Evolutionary conservation across 2,888 invertebrate species (phyloP), one percentile per base, ranked within the genome.

Genomic region (Endotricha flammealis): DNA sequence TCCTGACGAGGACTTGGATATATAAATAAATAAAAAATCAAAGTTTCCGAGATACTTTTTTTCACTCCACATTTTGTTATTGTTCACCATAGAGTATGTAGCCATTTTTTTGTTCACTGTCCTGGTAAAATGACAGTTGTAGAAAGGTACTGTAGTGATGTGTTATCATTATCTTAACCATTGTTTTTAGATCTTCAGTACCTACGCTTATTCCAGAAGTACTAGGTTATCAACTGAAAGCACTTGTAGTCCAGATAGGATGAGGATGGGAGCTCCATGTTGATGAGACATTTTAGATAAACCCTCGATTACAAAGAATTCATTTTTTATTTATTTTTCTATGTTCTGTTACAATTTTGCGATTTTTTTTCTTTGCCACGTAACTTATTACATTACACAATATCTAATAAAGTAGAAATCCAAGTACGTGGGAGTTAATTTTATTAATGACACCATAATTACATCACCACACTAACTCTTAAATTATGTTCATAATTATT

Each of bases 1-100:
- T 77, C 95, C 95, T 1, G 95, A 95, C 85, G 94, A 95, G 70
- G 95, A 95, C 78, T 82, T 95, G 42, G 91, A 92, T 75, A 90
- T 94, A 41, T 81, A 41, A 74, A 58, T 60, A 57, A 50, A 57
- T 7, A 4, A 22, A 22, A 4, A 22, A 22, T 5, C 17, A 17
- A 5, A 17, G 17, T 17, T 17, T 22, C 23, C 23, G 23, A 22
- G 9, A 22, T 4, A 22, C 23, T 22, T 22, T 4, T 22, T 22
- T 22, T 22, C n/a, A n/a, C n/a, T n/a, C n/a, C n/a, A n/a, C n/a
- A n/a, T n/a, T n/a, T n/a, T n/a, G n/a, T n/a, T n/a, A n/a, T n/a
- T n/a, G n/a, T n/a, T n/a, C n/a, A n/a, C n/a, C n/a, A n/a, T n/a
- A n/a, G n/a, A n/a, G n/a, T n/a, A n/a, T n/a, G n/a, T n/a, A n/a